A percentile compares a stretch with the other conserved stretches of the same genome.
These are phyloP conservation scores for Vulpes lagopus DNA, from an alignment of 2,113 vertebrate species.

Conservation along the genomic window DNA sequence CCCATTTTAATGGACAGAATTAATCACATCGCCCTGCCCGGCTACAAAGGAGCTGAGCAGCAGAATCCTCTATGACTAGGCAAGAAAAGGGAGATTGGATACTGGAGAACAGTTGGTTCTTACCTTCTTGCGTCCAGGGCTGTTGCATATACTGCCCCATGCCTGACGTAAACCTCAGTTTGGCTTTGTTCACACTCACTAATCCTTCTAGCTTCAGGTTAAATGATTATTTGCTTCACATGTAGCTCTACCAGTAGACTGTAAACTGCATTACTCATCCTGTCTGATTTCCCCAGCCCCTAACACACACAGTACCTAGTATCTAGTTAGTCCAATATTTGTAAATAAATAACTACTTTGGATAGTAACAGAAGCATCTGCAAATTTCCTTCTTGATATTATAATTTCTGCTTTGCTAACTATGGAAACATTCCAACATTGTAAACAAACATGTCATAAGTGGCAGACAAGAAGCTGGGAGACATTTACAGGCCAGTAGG, in stretches of 20 bases:
- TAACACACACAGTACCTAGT: background rate
- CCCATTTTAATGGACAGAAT: background rate
- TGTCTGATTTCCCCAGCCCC: background rate
- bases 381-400: background rate
- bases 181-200: background rate
- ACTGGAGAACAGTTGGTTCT: background rate
- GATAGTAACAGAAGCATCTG: background rate
- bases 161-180: background rate
- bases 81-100: background rate
- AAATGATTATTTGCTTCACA: background rate
- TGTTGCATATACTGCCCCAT: background rate
- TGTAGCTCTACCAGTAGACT: background rate
- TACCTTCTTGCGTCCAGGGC: background rate
- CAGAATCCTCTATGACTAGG: background rate
- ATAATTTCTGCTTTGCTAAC: constrained; percentile 22
- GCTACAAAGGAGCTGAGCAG: background rate
- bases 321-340: background rate
- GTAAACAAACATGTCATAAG: background rate
- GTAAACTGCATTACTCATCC: background rate
- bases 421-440: background rate
- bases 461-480: background rate
- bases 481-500: background rate
- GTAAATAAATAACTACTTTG: constrained; percentile 39
- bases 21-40: background rate
- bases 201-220: background rate